A percentile compares a stretch with the other conserved stretches of the same genome.
These are phyloP conservation scores for Helicoverpa zea DNA, from an alignment of 1,140 invertebrate genomes.

Conservation along the genomic window DNA sequence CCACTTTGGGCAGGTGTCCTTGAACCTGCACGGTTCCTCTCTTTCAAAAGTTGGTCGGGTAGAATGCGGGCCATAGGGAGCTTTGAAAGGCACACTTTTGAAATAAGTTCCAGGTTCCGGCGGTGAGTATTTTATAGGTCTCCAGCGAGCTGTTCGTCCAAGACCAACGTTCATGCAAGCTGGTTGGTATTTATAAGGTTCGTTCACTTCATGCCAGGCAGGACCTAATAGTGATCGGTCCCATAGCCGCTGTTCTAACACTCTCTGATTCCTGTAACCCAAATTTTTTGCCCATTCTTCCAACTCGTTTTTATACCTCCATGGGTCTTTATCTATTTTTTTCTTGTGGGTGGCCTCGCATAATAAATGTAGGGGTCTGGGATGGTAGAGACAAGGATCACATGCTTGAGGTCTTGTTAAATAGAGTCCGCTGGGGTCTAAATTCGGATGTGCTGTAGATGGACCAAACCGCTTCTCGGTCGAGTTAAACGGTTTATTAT, in stretches of 20 bases:
- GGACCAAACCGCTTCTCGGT: constrained; percentile 68
- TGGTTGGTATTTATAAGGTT: constrained; percentile 59
- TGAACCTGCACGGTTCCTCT: constrained; percentile 76
- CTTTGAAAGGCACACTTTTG: constrained; percentile 66
- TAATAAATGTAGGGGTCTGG: constrained; percentile 64
- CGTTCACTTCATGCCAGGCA: constrained; percentile 71
- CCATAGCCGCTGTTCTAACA: constrained; percentile 69
- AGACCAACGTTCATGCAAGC: constrained; percentile 76
- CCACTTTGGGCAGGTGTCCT: constrained; percentile 69
- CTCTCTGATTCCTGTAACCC: constrained; percentile 78
- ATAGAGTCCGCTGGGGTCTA: constrained; percentile 75
- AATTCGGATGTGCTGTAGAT: constrained; percentile 73
- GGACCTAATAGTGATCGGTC: constrained; percentile 69
- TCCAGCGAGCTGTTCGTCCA: constrained; percentile 68
- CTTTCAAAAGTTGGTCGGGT: constrained; percentile 72
- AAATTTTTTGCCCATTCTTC: constrained; percentile 80
- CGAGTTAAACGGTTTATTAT: constrained; percentile 23
- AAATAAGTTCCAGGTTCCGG: constrained; percentile 78
- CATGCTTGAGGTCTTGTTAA: constrained; percentile 66
- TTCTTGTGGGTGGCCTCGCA: constrained; percentile 66
- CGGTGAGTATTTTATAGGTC: constrained; percentile 51
- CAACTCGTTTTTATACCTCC: constrained; percentile 77
- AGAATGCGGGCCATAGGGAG: constrained; percentile 71
- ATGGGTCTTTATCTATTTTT: constrained; percentile 67
- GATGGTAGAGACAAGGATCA: constrained; percentile 74